phyloP scores from a whole-genome alignment of 2,797 vertebrate genomes.

The Macropus fuliginosus region DNA sequence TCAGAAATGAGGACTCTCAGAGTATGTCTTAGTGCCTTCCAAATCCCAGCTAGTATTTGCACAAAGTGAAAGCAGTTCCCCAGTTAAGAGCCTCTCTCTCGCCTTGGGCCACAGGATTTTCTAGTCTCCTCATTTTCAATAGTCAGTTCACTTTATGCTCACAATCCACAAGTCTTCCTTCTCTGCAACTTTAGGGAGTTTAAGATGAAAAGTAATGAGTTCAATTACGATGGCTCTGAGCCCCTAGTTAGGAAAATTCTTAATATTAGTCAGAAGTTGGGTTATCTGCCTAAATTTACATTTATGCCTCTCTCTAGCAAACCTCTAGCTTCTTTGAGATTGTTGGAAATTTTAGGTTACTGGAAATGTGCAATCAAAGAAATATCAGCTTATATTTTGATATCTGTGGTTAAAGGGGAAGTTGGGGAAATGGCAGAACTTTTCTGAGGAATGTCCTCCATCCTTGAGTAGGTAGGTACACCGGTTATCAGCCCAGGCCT shows the following conservation, averaged over 20 bases:
- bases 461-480: neutral
- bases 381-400: neutral
- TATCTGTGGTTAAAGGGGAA: neutral
- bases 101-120: neutral
- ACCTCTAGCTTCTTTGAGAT: neutral
- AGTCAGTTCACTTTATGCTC: neutral
- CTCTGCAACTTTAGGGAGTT: neutral
- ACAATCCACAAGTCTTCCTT: neutral
- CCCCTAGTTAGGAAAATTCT: neutral
- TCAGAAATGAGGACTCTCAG: neutral
- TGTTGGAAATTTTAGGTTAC: neutral
- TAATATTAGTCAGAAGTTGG: neutral
- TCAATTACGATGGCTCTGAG: neutral
- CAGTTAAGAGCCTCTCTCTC: neutral
- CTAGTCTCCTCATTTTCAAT: neutral
- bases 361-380: neutral
- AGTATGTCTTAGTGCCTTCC: neutral
- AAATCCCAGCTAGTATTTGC: neutral
- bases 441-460: neutral
- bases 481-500: neutral
- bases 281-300: neutral
- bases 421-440: neutral
- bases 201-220: neutral
- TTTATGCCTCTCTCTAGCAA: neutral
- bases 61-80: neutral